These are phyloP conservation scores for Oryzias melastigma DNA, from an alignment of 2,113 vertebrate species.

Conservation along the genomic window DNA sequence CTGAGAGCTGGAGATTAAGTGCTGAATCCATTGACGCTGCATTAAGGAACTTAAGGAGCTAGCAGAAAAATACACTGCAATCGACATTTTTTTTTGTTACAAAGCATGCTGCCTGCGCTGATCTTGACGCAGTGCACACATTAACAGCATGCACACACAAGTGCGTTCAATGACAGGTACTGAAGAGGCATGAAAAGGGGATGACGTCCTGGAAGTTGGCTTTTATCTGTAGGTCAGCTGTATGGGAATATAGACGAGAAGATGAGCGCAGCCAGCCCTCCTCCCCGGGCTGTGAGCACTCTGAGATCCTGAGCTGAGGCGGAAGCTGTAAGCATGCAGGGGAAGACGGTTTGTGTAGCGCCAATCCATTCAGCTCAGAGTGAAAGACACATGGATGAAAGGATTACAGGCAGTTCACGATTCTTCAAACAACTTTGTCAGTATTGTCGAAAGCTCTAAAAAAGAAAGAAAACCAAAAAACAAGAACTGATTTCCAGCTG, in stretches of 20 bases:
- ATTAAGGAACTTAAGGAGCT: constrained; percentile 56
- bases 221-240: constrained; percentile 54
- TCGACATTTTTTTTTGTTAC: constrained; percentile 57
- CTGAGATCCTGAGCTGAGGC: constrained; percentile 11
- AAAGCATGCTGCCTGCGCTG: constrained; percentile 25
- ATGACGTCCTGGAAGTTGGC: constrained; percentile 43
- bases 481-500: too few species aligned
- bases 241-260: constrained; percentile 36
- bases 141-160: constrained; percentile 9
- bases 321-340: constrained; percentile 38
- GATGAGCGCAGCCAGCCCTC: constrained; percentile 2
- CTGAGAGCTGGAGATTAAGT: constrained; percentile 51
- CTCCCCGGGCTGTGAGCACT: background rate
- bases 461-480: background rate
- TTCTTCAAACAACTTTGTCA: background rate
- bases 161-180: constrained; percentile 21
- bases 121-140: constrained; percentile 51
- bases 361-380: constrained; percentile 18
- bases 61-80: constrained; percentile 59
- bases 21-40: constrained; percentile 61
- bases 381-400: background rate
- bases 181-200: constrained; percentile 49
- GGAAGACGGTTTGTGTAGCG: background rate
- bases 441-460: background rate
- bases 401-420: background rate